Percentiles rank a stretch among this genome's conserved stretches.
phyloP scores from a whole-genome alignment of 2,113 vertebrate species.

The Brachirus orientalis region DNA sequence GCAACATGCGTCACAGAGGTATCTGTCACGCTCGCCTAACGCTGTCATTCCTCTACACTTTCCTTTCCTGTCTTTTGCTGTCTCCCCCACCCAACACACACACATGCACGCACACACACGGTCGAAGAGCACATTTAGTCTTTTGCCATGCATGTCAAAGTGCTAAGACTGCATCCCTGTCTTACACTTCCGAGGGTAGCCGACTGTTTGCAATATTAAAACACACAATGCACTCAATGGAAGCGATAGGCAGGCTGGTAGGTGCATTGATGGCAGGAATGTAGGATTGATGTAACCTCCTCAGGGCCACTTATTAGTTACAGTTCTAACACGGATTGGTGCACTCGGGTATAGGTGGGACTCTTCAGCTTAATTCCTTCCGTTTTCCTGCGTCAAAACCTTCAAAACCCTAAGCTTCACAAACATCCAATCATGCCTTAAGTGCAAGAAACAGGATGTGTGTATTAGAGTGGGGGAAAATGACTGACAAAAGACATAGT shows the following conservation, averaged over 20 bases:
- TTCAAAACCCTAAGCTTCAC: too few species aligned
- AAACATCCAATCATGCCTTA: not conserved
- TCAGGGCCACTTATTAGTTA: constrained; percentile 49
- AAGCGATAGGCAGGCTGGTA: constrained; percentile 14
- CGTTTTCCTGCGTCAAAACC: too few species aligned
- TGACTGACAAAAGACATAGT: not conserved
- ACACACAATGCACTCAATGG: constrained; percentile 17
- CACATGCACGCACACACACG: constrained; percentile 11
- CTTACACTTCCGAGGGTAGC: constrained; percentile 44
- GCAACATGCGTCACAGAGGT: constrained; percentile 42
- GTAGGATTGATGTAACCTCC: constrained; percentile 39
- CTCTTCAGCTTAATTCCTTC: too few species aligned
- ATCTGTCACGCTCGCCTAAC: constrained; percentile 52
- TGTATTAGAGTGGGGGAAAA: not conserved
- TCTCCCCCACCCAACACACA: constrained; percentile 16
- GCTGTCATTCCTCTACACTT: constrained; percentile 6
- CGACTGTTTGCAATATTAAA: constrained; percentile 29
- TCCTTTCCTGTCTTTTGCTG: not conserved
- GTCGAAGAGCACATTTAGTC: constrained; percentile 50
- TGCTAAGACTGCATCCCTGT: constrained; percentile 46
- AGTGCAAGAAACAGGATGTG: constrained; percentile 1
- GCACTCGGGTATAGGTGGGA: constrained; percentile 5
- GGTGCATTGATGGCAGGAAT: constrained; percentile 19
- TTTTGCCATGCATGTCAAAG: constrained; percentile 60
- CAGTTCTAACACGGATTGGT: too few species aligned